Evolutionary conservation across 2,888 invertebrate species (phyloP), one percentile per base, ranked within the genome.

Genomic region (Cerastis rubricosa): DNA sequence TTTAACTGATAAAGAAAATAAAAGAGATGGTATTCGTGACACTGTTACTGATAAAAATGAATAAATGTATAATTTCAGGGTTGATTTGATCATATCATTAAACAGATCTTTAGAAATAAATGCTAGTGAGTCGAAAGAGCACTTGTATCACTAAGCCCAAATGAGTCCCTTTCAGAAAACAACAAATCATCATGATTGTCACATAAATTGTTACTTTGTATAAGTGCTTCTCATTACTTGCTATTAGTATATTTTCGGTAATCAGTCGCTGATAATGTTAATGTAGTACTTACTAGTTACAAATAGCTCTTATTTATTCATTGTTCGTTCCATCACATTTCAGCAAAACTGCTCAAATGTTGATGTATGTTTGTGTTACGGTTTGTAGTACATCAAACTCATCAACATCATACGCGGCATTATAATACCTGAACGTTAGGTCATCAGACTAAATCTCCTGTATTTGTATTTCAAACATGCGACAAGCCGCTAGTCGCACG

Each of bases 401-500:
- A 59, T 64, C 63, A 61, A 77, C 43, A 51, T 70, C 43, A 79
- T 43, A 22, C 9, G n/a, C 57, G 40, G n/a, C 29, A 43, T 49
- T 43, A 57, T 51, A 51, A 65, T 59, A 57, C 64, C 43, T 65
- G 49, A 19, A 71, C 47, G 35, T 51, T 69, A 54, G 45, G 47
- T 43, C 47, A 67, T 68, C 29, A 64, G 54, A 51, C 59, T 49
- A n/a, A 57, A 69, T 69, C 76, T 57, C 14, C n/a, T 76, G n/a
- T 29, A 35, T 47, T 74, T n/a, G 17, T 54, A 54, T 80, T 66
- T 47, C n/a, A 76, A 81, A 54, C 29, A 57, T 67, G 47, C 25
- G 47, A 54, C 61, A 54, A 45, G 49, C 47, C 66, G 47, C 66
- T 54, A 25, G 5, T 47, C 64, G 40, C 47, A 61, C 69, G 35